These are phyloP conservation scores for Prosopocoilus inquinatus DNA, from an alignment of 2,888 invertebrate species.

Conservation along the genomic window DNA sequence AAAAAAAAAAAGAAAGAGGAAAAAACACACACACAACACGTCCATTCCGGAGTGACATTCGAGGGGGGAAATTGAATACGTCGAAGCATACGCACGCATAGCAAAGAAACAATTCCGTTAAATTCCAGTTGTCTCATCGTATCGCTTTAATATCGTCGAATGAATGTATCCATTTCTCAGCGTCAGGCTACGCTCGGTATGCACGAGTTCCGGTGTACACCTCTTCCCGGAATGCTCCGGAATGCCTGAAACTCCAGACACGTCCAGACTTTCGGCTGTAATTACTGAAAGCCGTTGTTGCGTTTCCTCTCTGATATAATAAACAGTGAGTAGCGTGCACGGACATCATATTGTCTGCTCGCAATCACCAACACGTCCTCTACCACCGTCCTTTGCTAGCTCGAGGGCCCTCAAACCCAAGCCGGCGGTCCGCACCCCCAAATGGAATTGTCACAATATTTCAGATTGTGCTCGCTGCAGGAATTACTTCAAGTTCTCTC, in stretches of 20 bases:
- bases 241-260: conserved; percentile 47
- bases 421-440: conserved; percentile 12
- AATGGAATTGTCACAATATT: conserved; percentile 38
- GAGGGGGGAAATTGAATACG: too few species aligned
- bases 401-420: conserved; percentile 14
- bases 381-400: not conserved
- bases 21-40: too few species aligned
- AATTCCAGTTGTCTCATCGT: conserved; percentile 41
- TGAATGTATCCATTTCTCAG: conserved; percentile 47
- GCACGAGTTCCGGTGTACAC: conserved; percentile 39
- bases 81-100: conserved; percentile 12
- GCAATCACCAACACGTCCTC: too few species aligned
- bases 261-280: conserved; percentile 47
- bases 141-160: conserved; percentile 44
- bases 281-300: conserved; percentile 44
- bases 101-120: conserved; percentile 40
- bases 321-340: conserved; percentile 33
- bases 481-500: conserved; percentile 40
- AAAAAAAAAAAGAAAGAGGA: too few species aligned
- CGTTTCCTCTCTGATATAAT: conserved; percentile 41
- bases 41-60: too few species aligned
- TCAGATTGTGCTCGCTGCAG: conserved; percentile 41
- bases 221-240: conserved; percentile 35
- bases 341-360: conserved; percentile 28
- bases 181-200: conserved; percentile 38